Evolutionary conservation across 2,113 vertebrate genomes (phyloP), one percentile per base, ranked within the genome.

Genomic region (Onychorhynchus coronatus): DNA sequence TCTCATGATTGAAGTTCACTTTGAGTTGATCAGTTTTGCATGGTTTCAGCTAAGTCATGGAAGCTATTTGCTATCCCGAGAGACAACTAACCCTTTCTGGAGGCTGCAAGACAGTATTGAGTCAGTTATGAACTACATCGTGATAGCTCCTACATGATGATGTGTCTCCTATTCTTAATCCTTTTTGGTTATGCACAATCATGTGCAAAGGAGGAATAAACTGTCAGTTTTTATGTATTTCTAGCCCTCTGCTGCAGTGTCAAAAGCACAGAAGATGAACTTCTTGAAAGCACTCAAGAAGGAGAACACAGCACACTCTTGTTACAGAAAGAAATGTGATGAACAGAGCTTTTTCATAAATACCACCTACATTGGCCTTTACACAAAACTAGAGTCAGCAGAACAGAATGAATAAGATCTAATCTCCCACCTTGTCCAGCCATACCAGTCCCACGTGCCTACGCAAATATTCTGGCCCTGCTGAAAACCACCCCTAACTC

Each of bases 341-440:
- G 47, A 94, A 71, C 42, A 78, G 79, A 53, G n/a, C 47, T 85
- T 85, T 89, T 68, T 72, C 53, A 70, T 80, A 86, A 96, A 91
- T 86, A 37, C 95, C 92, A 96, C 92, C 95, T 95, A 96, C 96
- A 22, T 65, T 88, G 85, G 65, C 88, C 88, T 95, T 94, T 84
- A 31, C 47, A n/a, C 76, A 56, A 61, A 91, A 75, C 63, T 78
- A 23, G 53, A 88, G 50, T 95, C 95, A 96, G 93, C 96, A 94
- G 90, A 95, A 84, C 47, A 61, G 72, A 93, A 84, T 94, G 83
- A 95, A 86, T 91, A 89, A 84, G 56, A 68, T 95, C 56, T 50
- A 31, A 71, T 95, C 75, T 92, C 75, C 91, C 42, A 70, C 75
- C 94, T 89, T 89, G 68, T 83, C 76, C n/a, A 75, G 47, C 68